A percentile compares a stretch with the other conserved stretches of the same genome.
These are phyloP conservation scores for Gymnogyps californianus DNA, from an alignment of 2,113 vertebrate species.

Conservation along the genomic window DNA sequence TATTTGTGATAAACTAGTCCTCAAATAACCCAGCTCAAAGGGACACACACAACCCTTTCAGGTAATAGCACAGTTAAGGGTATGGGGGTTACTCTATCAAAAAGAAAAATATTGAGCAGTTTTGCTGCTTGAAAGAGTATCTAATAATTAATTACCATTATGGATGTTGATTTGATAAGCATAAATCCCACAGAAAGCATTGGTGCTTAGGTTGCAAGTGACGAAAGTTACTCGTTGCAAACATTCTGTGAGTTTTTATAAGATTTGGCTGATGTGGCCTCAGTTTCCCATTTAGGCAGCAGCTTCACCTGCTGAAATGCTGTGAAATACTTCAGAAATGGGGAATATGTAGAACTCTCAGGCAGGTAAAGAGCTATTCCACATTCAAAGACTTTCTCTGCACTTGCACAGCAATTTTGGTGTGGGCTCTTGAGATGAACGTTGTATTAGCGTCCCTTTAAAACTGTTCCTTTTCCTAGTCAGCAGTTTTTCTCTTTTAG, in stretches of 20 bases:
- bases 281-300: neutral
- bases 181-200: neutral
- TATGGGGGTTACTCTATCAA: neutral
- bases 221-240: neutral
- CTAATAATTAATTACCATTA: neutral
- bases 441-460: neutral
- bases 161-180: neutral
- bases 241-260: neutral
- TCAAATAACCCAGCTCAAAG: neutral
- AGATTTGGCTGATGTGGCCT: neutral
- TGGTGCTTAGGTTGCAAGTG: neutral
- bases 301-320: neutral
- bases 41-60: neutral
- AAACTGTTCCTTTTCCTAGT: constrained; percentile 16
- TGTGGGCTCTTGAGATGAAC: accelerated
- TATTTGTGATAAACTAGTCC: neutral
- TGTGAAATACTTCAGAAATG: neutral
- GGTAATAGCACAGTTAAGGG: neutral
- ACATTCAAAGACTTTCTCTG: neutral
- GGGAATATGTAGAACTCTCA: neutral
- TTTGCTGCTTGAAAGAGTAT: neutral
- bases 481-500: constrained; percentile 33
- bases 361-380: neutral
- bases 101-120: neutral
- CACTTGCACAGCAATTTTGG: neutral